phyloP scores from a whole-genome alignment of 1,140 invertebrate species.

The Chironomus tepperi region DNA sequence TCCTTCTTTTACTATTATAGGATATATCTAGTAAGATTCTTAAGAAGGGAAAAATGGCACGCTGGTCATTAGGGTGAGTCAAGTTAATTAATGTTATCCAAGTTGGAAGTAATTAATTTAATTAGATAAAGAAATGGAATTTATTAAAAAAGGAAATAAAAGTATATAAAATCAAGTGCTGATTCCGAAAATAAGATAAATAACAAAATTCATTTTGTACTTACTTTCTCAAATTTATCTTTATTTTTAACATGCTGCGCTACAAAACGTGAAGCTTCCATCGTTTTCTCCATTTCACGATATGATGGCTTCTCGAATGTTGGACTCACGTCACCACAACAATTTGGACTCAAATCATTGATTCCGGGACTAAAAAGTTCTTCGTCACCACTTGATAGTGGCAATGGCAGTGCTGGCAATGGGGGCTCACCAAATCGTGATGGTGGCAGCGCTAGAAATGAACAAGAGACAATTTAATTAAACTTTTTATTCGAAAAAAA shows the following conservation, averaged over 20 bases:
- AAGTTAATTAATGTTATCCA: constrained; percentile 1
- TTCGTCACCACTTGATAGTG: constrained; percentile 55
- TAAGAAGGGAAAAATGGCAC: too few species aligned
- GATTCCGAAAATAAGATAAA: constrained; percentile 29
- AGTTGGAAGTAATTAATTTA: constrained; percentile 9
- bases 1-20: too few species aligned
- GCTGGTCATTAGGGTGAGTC: neutral
- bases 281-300: constrained; percentile 76
- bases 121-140: neutral
- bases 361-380: constrained; percentile 66
- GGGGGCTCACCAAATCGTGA: constrained; percentile 53
- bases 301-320: constrained; percentile 67
- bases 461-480: neutral
- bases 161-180: neutral
- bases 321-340: constrained; percentile 60
- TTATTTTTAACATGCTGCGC: constrained; percentile 91
- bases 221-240: constrained; percentile 87
- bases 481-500: too few species aligned
- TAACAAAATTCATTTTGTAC: constrained; percentile 42
- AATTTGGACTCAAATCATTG: constrained; percentile 44
- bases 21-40: too few species aligned
- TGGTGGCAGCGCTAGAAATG: constrained; percentile 43
- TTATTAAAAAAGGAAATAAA: neutral
- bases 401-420: constrained; percentile 56
- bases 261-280: constrained; percentile 84